Evolutionary conservation across 92 coral and sea anemone species (phyloP), one percentile per base, ranked within the genome.

Genomic region (Galaxea fascicularis): DNA sequence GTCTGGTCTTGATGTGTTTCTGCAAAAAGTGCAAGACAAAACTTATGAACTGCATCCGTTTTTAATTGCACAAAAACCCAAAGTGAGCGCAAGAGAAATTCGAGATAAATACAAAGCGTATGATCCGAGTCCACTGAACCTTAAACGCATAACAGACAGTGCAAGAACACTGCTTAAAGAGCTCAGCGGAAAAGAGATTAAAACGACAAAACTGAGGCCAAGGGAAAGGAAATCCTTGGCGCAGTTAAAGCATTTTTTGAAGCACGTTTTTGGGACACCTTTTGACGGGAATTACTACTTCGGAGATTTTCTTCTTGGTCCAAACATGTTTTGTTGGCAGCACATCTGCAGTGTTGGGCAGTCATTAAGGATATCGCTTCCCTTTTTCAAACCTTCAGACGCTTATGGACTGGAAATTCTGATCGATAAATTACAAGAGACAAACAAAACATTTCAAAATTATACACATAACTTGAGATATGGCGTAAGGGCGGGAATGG

Each of bases 241-340:
- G 8, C 95, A 94, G 79, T 53, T 91, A 15, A 80, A 60, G n/a
- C 98, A 94, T 39, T 94, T 52, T 71, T 66, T 94, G 26, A 77
- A 80, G 68, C 94, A 93, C 21, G 75, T 47, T 20, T 94, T 94
- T 77, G 98, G 95, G 4, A 87, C 89, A 12, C 94, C 94, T 14
- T 92, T 77, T 51, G 95, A 87, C 74, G 90, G 89, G 31, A 88
- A 94, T 64, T 94, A 94, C 66, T 94, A 94, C 71, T 54, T 89
- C 3, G 98, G 91, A 4, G 98, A 94, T 52, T 94, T 82, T 87
- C 81, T 92, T 35, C 82, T 94, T 51, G 98, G 98, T 1, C 98
- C 98, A 6, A 92, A 90, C 73, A 44, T 80, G 18, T 94, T 94
- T 73, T 92, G 98, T 27, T 86, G 91, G 94, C 89, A 92, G 16